Evolutionary conservation across 2,888 invertebrate species (phyloP), one percentile per base, ranked within the genome.

Genomic region (Ornithoptera priamus): DNA sequence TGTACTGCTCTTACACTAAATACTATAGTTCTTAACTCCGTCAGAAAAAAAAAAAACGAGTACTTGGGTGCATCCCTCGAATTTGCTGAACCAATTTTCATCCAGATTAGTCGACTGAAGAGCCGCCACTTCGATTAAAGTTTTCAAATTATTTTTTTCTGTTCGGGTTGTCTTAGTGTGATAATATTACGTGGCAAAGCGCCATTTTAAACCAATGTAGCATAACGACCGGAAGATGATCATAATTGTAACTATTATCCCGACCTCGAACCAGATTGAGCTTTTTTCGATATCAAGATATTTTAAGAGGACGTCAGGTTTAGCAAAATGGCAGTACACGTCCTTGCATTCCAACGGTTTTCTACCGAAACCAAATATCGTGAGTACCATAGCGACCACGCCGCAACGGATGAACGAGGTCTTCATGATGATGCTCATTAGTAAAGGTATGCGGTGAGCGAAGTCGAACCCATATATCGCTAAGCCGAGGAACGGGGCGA

Each of bases 401-500:
- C 95, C 95, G 73, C 95, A 94, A 24, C 95, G 91, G 74, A 95
- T 93, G 84, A 94, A 95, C 36, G 95, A 95, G 7, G 93, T 92
- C 80, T 94, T 94, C 94, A 95, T 95, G 5, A 95, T 74, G 6
- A 94, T 83, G 80, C 94, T 93, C 94, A 95, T 94, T 24, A 93
- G 75, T 6, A 92, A 83, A 0, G 95, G 93, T 69, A 95, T 95
- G 73, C 93, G 88, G 59, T 93, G 91, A 0, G 95, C 95, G 85
- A 95, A 95, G 82, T 95, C 95, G 74, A 95, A 95, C 0, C 95
- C 95, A 82, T 95, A 95, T 72, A 95, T 94, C 0, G 94, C 95
- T 20, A 95, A 83, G 1, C 95, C 95, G 68, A 95, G 93, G 76
- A 95, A 94, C 0, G 95, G 95, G 0, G 95, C 95, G 59, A 95